Evolutionary conservation across 2,797 vertebrate species (phyloP).

Genomic region (Anguilla marmorata): DNA sequence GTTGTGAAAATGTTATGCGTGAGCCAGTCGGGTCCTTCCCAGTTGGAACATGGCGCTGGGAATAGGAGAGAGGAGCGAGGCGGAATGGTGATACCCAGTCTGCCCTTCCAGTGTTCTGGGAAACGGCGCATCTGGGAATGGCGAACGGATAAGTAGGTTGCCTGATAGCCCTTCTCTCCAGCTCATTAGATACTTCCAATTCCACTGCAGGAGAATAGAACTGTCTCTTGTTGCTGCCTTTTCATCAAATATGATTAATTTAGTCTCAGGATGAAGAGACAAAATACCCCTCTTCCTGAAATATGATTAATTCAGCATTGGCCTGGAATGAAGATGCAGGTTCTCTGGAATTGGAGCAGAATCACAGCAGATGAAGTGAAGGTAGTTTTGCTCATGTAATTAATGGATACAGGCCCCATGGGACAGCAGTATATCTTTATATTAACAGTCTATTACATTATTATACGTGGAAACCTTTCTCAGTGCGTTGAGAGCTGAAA

Average conservation of each 20-base stretch:
- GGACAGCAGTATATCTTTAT: not conserved
- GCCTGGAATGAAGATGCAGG: conserved; percentile 10
- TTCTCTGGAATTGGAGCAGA: conserved; percentile 9
- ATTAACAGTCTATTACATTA: not conserved
- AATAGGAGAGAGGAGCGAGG: conserved; percentile 13
- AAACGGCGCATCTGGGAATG: conserved; percentile 7
- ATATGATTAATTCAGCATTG: conserved; percentile 30
- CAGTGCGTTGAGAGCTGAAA: not conserved
- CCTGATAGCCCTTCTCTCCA: conserved; percentile 17
- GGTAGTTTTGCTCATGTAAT: conserved; percentile 6
- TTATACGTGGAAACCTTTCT: not conserved
- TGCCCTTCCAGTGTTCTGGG: conserved; percentile 6
- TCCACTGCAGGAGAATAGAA: conserved; percentile 23
- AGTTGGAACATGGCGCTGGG: not conserved
- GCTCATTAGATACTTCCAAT: conserved; percentile 22
- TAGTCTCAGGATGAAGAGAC: conserved; percentile 27
- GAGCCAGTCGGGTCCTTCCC: conserved; percentile 8
- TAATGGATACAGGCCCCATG: not conserved
- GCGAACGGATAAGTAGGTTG: conserved; percentile 11
- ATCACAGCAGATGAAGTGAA: conserved; percentile 10
- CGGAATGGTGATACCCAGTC: not conserved
- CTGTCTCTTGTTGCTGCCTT: conserved; percentile 17
- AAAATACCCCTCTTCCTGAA: not conserved
- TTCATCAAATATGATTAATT: conserved; percentile 26
- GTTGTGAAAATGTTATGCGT: not conserved